phyloP scores from a whole-genome alignment of 2,888 invertebrate genomes.

The Phyllotreta striolata region DNA sequence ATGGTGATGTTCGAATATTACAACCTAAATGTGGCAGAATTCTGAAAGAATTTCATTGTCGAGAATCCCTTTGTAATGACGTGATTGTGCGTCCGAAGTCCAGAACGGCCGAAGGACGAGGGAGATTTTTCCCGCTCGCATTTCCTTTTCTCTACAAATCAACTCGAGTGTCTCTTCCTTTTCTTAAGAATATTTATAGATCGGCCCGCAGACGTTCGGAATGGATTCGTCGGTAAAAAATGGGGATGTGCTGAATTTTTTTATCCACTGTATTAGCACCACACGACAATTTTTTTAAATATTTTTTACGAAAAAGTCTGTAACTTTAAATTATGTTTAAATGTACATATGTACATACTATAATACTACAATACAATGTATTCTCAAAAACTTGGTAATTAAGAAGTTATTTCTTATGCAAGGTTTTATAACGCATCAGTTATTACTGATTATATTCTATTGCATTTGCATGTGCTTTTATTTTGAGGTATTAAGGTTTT shows the following conservation, averaged over 20 bases:
- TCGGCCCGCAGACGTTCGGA: conserved; percentile 6
- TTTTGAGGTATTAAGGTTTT: too few species aligned
- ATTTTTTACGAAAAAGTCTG: too few species aligned
- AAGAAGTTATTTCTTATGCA: too few species aligned
- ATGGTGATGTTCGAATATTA: conserved; percentile 21
- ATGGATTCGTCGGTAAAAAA: conserved; percentile 11
- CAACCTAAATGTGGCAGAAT: conserved; percentile 27
- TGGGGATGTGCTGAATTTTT: neutral
- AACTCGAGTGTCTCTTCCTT: conserved; percentile 57
- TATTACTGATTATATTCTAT: too few species aligned
- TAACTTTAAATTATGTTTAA: too few species aligned
- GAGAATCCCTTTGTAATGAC: conserved; percentile 45
- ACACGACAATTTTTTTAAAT: too few species aligned
- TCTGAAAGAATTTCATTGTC: conserved; percentile 38
- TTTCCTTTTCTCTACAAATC: conserved; percentile 36
- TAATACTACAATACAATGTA: too few species aligned
- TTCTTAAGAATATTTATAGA: conserved; percentile 59
- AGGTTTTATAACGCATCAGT: too few species aligned
- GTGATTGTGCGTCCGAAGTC: conserved; percentile 46
- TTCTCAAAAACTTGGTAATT: too few species aligned
- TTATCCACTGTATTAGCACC: too few species aligned
- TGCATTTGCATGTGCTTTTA: too few species aligned
- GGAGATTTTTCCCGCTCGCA: conserved; percentile 37
- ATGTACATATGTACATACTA: too few species aligned
- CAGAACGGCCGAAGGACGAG: conserved; percentile 24